Conservation (phyloP, 2,113 vertebrate species). For the Dicrurus megarhynchus region DNA sequence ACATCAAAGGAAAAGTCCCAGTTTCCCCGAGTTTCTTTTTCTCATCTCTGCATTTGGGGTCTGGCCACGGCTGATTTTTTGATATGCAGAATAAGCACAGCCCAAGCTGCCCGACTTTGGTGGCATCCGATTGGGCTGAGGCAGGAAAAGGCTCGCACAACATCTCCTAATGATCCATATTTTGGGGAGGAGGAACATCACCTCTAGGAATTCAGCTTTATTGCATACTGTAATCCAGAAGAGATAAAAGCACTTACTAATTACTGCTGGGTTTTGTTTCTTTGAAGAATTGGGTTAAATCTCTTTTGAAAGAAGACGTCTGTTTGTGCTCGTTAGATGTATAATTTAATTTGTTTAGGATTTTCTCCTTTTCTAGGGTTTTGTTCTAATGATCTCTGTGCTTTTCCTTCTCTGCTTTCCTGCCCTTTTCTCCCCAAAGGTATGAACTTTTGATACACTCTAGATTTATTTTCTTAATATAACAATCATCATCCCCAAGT, state of each 20-base stretch:
- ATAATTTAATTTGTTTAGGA: conserved; percentile 65
- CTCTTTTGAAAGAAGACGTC: conserved; percentile 33
- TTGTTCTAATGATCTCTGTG: background rate
- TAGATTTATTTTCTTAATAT: background rate
- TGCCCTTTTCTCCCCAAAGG: background rate
- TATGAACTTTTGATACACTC: background rate
- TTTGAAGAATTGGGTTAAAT: conserved; percentile 65
- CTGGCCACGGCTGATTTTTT: background rate
- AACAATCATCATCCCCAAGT: background rate
- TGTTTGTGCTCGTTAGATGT: conserved; percentile 50
- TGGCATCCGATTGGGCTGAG: background rate
- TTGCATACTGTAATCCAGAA: conserved; percentile 21
- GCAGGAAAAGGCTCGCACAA: background rate
- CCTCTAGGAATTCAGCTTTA: conserved; percentile 56
- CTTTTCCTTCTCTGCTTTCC: background rate
- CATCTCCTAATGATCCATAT: background rate
- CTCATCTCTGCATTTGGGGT: background rate
- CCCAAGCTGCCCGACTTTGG: background rate
- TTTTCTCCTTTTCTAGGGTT: background rate
- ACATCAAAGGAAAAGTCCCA: background rate
- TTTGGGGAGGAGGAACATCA: conserved; percentile 29
- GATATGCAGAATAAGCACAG: background rate
- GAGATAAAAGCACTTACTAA: conserved; percentile 63
- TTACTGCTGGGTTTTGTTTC: conserved; percentile 58
- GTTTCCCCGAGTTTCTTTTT: background rate